Evolutionary conservation across 2,888 invertebrate genomes (phyloP).

Genomic region (Andrena haemorrhoa): DNA sequence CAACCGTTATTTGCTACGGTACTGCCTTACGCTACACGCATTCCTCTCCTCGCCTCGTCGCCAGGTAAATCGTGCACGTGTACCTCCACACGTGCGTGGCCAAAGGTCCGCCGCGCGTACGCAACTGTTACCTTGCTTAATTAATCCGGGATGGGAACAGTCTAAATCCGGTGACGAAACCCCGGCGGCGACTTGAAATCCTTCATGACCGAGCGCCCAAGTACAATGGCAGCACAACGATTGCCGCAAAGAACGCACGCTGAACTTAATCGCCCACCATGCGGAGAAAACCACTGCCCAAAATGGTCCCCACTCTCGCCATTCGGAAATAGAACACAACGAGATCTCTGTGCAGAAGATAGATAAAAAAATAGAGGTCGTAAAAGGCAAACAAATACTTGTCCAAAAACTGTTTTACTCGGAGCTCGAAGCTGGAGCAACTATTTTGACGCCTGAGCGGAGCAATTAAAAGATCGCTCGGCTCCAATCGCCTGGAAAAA

Average conservation of each 20-base stretch:
- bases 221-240: constrained; percentile 5
- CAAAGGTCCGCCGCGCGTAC: constrained; percentile 35
- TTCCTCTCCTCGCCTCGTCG: constrained; percentile 54
- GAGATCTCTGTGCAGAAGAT: too few relatives aligned
- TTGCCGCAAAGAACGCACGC: neutral
- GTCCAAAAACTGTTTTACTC: too few relatives aligned
- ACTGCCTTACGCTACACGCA: constrained; percentile 60
- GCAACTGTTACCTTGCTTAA: constrained; percentile 52
- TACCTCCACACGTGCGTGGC: constrained; percentile 55
- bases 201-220: constrained; percentile 1
- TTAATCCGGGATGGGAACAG: constrained; percentile 44
- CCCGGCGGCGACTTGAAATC: neutral
- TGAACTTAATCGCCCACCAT: neutral
- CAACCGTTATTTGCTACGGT: constrained; percentile 72
- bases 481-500: too few relatives aligned
- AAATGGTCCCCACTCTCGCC: neutral
- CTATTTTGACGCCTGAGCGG: too few relatives aligned
- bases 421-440: too few relatives aligned
- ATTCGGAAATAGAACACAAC: neutral
- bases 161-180: constrained; percentile 27
- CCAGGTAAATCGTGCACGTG: constrained; percentile 63
- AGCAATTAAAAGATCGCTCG: too few relatives aligned
- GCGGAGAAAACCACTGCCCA: too few relatives aligned
- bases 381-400: too few relatives aligned
- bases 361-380: too few relatives aligned